Conservation (phyloP, 2,888 invertebrate genomes). For the Linyphia triangularis region DNA sequence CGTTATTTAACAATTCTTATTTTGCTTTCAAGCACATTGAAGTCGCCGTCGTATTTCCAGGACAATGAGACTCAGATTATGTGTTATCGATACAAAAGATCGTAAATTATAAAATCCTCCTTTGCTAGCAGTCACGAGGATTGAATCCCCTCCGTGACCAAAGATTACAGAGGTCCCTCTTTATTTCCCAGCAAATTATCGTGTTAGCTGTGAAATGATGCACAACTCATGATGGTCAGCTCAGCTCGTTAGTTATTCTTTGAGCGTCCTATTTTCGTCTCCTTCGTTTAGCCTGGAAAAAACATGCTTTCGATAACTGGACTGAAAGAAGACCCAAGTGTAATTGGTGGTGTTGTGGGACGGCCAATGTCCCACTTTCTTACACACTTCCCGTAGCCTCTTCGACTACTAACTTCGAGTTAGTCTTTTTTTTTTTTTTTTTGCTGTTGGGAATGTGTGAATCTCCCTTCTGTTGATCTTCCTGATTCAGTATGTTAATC, state of each 20-base stretch:
- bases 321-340: background rate
- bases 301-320: background rate
- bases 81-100: constrained; percentile 12
- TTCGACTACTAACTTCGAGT: background rate
- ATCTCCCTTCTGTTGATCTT: background rate
- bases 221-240: constrained; percentile 18
- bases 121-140: constrained; percentile 47
- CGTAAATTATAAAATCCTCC: background rate
- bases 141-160: constrained; percentile 36
- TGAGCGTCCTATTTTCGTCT: constrained; percentile 50
- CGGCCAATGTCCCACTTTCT: constrained; percentile 8
- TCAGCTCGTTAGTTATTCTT: constrained; percentile 43
- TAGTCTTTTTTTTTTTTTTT: no score
- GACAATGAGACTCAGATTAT: background rate
- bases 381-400: background rate
- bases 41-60: no score
- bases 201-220: constrained; percentile 7
- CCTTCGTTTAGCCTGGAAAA: background rate
- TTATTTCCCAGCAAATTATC: background rate
- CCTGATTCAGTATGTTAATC: no score
- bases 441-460: background rate
- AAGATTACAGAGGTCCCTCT: constrained; percentile 8
- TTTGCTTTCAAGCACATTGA: no score
- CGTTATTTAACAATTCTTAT: no score
- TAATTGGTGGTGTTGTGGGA: background rate